Evolutionary conservation across 2,113 vertebrate species (phyloP).

Genomic region (Capreolus pygargus): DNA sequence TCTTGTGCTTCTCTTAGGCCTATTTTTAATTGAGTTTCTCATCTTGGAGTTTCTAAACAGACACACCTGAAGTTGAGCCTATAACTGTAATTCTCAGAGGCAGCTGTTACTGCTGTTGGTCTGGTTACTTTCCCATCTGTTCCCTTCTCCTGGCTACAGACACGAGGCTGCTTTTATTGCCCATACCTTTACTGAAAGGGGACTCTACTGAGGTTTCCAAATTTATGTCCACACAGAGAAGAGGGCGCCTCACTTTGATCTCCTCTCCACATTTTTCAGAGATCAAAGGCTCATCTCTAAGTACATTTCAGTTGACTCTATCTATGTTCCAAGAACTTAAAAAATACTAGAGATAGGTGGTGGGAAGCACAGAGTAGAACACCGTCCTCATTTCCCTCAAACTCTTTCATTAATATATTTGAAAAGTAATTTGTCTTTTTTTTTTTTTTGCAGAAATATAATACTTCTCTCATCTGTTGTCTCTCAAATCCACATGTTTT

Average conservation of each 20-base stretch:
- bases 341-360: rapidly evolving
- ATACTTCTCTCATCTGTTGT: neutral
- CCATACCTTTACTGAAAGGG: neutral
- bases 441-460: neutral
- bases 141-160: neutral
- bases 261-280: neutral
- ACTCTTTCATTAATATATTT: neutral
- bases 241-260: neutral
- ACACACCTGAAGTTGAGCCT: neutral
- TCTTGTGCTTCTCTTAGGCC: neutral
- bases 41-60: neutral
- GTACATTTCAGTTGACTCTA: neutral
- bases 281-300: neutral
- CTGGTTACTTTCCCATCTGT: neutral
- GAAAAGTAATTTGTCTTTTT: neutral
- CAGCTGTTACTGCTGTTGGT: neutral
- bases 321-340: neutral
- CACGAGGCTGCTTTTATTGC: neutral
- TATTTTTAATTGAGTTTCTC: neutral
- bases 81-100: neutral
- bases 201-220: neutral
- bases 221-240: rapidly evolving
- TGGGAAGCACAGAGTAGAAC: neutral
- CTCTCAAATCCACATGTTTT: neutral
- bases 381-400: neutral